Conservation (phyloP, 2,797 vertebrate species). For the Lutjanus argentimaculatus region DNA sequence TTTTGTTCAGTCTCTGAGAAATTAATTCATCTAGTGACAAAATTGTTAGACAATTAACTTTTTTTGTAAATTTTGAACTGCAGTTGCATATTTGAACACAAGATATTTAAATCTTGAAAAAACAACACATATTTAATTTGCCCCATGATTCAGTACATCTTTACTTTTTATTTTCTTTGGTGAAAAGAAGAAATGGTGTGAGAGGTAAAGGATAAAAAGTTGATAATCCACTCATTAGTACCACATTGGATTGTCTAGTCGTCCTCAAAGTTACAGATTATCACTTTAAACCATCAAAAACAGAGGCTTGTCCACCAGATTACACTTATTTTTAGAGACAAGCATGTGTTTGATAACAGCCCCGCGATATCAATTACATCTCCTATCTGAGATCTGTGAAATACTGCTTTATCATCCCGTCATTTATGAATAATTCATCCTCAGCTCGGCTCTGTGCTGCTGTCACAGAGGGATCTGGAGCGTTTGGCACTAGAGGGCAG, state of each 20-base stretch:
- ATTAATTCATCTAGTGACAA: no score
- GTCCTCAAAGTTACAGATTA: conserved; percentile 23
- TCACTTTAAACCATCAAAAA: conserved; percentile 34
- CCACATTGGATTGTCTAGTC: not conserved
- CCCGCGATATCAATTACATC: conserved; percentile 54
- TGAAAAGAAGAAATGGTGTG: no score
- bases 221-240: conserved; percentile 16
- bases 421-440: conserved; percentile 71
- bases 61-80: no score
- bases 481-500: conserved; percentile 81
- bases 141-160: no score
- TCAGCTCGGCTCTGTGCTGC: conserved; percentile 36
- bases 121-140: no score
- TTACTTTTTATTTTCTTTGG: no score
- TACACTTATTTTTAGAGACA: conserved; percentile 40
- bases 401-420: conserved; percentile 67
- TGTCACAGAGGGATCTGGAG: conserved; percentile 8
- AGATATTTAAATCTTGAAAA: no score
- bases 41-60: no score
- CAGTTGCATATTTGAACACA: no score
- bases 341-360: conserved; percentile 47
- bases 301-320: conserved; percentile 41
- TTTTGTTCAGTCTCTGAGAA: no score
- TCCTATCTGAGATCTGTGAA: conserved; percentile 64
- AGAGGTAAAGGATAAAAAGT: not conserved